Conservation (phyloP, 2,797 vertebrate genomes). For the Hemibagrus guttatus region DNA sequence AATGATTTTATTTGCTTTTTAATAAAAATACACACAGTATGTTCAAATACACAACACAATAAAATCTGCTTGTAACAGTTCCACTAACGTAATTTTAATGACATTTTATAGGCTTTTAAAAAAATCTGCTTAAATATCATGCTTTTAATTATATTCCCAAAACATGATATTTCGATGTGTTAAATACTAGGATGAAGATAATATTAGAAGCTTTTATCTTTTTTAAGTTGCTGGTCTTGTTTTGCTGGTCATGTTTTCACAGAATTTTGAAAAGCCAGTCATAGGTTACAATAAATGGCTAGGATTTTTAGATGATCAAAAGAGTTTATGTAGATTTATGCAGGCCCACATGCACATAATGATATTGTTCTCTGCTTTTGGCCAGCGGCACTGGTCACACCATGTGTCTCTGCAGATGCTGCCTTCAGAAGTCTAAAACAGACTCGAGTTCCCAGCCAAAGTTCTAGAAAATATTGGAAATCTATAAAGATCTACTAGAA, state of each 20-base stretch:
- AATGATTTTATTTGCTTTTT: background rate
- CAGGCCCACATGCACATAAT: constrained; percentile 26
- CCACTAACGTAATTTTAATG: background rate
- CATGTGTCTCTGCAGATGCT: constrained; percentile 31
- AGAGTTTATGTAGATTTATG: constrained; percentile 31
- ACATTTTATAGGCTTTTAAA: background rate
- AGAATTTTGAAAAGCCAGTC: background rate
- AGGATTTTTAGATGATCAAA: constrained; percentile 33
- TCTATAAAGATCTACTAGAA: background rate
- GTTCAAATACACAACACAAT: background rate
- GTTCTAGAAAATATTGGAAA: background rate
- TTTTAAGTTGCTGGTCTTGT: background rate
- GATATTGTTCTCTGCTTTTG: constrained; percentile 39
- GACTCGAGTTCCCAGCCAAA: constrained; percentile 1
- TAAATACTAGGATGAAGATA: background rate
- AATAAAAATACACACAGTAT: background rate
- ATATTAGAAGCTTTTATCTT: background rate
- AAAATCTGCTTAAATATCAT: background rate
- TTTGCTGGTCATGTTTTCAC: background rate
- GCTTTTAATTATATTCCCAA: background rate
- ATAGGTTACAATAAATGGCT: background rate
- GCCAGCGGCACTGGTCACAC: background rate
- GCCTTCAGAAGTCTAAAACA: constrained; percentile 26
- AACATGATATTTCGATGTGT: background rate
- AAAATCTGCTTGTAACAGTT: background rate